These are phyloP conservation scores for Campoletis raptor DNA, from an alignment of 2,888 invertebrate genomes.

Conservation along the genomic window DNA sequence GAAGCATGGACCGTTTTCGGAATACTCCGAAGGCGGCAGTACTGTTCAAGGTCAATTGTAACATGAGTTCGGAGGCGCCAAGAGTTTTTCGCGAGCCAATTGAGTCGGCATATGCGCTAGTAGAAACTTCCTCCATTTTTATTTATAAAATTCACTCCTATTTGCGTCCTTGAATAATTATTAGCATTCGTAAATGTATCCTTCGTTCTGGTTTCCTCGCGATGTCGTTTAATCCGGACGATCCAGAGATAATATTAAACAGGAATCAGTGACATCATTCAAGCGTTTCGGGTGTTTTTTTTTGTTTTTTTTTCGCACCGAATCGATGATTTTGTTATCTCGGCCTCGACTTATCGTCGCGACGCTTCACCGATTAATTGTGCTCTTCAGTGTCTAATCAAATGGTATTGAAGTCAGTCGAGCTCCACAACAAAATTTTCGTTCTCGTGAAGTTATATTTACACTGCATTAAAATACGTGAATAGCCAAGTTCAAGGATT, in stretches of 20 bases:
- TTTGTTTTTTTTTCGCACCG: not conserved
- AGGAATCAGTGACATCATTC: constrained; percentile 5
- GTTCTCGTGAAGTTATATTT: not conserved
- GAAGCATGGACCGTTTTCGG: not conserved
- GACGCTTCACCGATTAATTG: not conserved
- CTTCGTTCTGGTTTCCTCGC: not conserved
- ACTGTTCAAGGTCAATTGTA: not conserved
- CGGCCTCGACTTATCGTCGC: not conserved
- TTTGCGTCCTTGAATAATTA: not conserved
- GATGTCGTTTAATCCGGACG: not conserved
- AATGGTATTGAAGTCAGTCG: not conserved
- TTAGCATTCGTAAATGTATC: not conserved
- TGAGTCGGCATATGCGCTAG: not conserved
- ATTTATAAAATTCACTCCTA: not conserved
- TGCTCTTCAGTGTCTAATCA: constrained; percentile 17
- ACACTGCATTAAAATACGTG: not conserved
- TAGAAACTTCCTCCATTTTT: not conserved
- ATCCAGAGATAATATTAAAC: not conserved
- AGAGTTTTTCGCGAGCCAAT: not conserved
- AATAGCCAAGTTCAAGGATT: not conserved
- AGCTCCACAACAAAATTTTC: not conserved
- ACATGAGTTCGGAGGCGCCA: not conserved
- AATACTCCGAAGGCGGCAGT: not conserved
- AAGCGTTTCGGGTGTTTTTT: not conserved
- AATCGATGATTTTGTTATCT: constrained; percentile 19